phyloP scores from a whole-genome alignment of 2,888 invertebrate species.

The Prenolepis imparis region DNA sequence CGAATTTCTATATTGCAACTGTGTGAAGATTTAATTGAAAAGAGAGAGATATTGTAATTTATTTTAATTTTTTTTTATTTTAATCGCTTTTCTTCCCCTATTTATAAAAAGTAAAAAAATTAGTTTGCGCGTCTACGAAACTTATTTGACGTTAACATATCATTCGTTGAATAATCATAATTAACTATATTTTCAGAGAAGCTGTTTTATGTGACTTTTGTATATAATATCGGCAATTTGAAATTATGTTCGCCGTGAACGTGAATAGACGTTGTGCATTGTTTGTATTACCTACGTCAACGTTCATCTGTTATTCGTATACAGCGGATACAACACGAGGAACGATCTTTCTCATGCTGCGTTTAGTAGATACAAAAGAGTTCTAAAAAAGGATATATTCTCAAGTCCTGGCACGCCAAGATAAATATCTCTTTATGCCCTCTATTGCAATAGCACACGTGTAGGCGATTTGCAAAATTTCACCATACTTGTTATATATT shows the following conservation, averaged over 20 bases:
- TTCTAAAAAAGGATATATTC: conserved; percentile 43
- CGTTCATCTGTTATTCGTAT: conserved; percentile 41
- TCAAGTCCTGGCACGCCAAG: conserved; percentile 42
- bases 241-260: conserved; percentile 1
- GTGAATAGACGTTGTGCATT: conserved; percentile 26
- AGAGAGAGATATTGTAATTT: not conserved
- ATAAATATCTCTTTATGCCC: conserved; percentile 45
- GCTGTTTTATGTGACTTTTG: conserved; percentile 11
- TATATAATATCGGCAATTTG: not conserved
- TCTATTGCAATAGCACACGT: conserved; percentile 17
- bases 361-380: conserved; percentile 52
- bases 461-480: conserved; percentile 58
- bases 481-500: conserved; percentile 44
- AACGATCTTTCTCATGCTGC: conserved; percentile 39
- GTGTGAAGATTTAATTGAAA: not conserved
- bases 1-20: not conserved
- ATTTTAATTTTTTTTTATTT: not conserved
- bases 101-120: not conserved
- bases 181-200: conserved; percentile 8
- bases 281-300: conserved; percentile 43
- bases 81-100: not conserved
- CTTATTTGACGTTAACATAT: not conserved
- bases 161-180: too few relatives aligned
- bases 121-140: not conserved
- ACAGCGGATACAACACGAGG: conserved; percentile 31